Conservation (phyloP, 2,113 vertebrate genomes). For the Hippoglossus stenolepis region DNA sequence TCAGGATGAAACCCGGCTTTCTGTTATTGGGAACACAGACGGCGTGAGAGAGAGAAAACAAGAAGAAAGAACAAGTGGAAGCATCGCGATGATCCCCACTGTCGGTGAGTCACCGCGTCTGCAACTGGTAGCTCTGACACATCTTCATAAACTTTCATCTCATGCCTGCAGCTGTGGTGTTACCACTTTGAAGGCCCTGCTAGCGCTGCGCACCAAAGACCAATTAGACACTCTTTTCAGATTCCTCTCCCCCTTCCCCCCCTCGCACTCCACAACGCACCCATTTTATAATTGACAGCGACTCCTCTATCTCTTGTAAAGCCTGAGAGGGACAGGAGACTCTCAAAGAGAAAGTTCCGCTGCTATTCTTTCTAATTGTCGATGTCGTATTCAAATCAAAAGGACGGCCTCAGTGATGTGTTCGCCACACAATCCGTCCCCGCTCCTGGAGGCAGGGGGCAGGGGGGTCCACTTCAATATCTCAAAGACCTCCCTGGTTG, state of each 20-base stretch:
- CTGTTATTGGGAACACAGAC: slow-evolving; percentile 3
- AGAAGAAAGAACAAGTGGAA: neutral
- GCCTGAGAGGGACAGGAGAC: slow-evolving; percentile 43
- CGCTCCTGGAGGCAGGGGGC: slow-evolving; percentile 32
- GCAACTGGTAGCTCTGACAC: neutral
- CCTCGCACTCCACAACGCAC: slow-evolving; percentile 7
- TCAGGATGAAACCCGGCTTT: neutral
- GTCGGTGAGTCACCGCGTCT: slow-evolving; percentile 21
- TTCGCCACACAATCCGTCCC: slow-evolving; percentile 27
- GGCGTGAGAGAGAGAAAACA: no score
- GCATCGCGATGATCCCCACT: slow-evolving; percentile 3
- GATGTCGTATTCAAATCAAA: slow-evolving; percentile 56
- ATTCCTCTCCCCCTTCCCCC: slow-evolving; percentile 2
- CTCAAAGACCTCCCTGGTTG: slow-evolving; percentile 22
- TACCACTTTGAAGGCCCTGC: slow-evolving; percentile 44
- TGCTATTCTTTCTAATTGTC: slow-evolving; percentile 60
- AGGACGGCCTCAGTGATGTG: slow-evolving; percentile 40
- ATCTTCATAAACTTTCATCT: slow-evolving; percentile 52
- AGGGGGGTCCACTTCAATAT: slow-evolving; percentile 37
- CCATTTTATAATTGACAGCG: slow-evolving; percentile 61
- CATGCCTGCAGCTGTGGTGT: slow-evolving; percentile 14
- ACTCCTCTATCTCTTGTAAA: slow-evolving; percentile 32
- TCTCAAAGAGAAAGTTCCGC: slow-evolving; percentile 26
- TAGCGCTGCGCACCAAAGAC: slow-evolving; percentile 49
- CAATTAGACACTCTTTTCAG: slow-evolving; percentile 64